These are phyloP conservation scores for Oryzaephilus surinamensis DNA, from an alignment of 1,140 invertebrate species.

Conservation along the genomic window DNA sequence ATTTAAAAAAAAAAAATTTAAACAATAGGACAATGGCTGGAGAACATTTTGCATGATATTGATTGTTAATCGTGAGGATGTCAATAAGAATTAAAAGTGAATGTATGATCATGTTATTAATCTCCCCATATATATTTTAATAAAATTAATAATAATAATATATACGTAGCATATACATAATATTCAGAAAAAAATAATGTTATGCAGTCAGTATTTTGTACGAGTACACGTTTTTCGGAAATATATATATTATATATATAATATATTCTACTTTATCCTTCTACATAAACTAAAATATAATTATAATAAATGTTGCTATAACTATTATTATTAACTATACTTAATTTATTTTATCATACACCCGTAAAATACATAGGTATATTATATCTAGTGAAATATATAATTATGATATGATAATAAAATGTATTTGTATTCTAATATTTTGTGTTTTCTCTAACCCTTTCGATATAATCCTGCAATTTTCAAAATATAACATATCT, in stretches of 20 bases:
- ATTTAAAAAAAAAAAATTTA: no score
- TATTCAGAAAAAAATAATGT: no score
- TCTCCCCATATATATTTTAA: slow-evolving; percentile 30
- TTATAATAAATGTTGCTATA: slow-evolving; percentile 39
- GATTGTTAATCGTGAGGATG: slow-evolving; percentile 29
- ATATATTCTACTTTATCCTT: slow-evolving; percentile 34
- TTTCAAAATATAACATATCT: no score
- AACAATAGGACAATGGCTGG: no score
- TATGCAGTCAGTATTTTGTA: slow-evolving; percentile 36
- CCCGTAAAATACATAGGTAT: slow-evolving; percentile 35
- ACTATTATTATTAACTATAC: slow-evolving; percentile 33
- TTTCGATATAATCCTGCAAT: neutral
- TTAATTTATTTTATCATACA: slow-evolving; percentile 38
- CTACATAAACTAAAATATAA: slow-evolving; percentile 35
- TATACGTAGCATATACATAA: slow-evolving; percentile 29
- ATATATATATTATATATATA: slow-evolving; percentile 25
- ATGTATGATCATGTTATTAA: slow-evolving; percentile 22
- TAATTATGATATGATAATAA: slow-evolving; percentile 38
- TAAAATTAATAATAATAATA: slow-evolving; percentile 23
- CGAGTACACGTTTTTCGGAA: slow-evolving; percentile 38
- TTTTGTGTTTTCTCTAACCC: slow-evolving; percentile 9
- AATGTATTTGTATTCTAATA: slow-evolving; percentile 37
- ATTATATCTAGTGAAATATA: slow-evolving; percentile 38
- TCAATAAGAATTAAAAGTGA: slow-evolving; percentile 28
- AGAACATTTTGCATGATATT: no score